Evolutionary conservation across 1,140 invertebrate genomes (phyloP).

Genomic region (Ceratoteleas bidentatus): DNA sequence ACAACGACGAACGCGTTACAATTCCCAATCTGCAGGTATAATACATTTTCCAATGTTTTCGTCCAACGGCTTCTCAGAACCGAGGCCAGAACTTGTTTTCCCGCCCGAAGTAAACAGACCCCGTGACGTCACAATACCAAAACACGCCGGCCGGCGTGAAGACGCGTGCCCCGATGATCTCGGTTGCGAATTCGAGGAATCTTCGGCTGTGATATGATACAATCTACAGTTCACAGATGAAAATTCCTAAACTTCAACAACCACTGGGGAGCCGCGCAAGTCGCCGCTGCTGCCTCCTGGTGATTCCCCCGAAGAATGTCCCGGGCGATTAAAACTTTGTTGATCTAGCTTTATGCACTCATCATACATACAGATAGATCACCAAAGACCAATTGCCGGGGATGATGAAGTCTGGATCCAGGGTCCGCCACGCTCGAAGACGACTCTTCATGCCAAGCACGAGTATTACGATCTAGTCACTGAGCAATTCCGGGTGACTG

Average conservation of each 20-base stretch:
- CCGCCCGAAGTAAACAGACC: not conserved
- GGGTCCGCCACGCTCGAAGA: not conserved
- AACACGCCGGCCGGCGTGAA: not conserved
- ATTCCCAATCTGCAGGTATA: not conserved
- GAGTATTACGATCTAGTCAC: constrained; percentile 83
- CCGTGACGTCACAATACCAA: constrained; percentile 4
- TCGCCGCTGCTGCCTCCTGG: not conserved
- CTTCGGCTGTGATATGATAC: constrained; percentile 83
- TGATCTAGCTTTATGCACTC: constrained; percentile 85
- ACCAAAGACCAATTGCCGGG: constrained; percentile 83
- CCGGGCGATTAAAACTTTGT: constrained; percentile 80
- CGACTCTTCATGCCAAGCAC: constrained; percentile 61
- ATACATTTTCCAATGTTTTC: not conserved
- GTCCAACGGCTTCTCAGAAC: not conserved
- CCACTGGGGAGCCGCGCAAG: not conserved
- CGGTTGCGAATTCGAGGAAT: constrained; percentile 77
- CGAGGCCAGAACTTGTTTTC: not conserved
- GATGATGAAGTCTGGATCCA: constrained; percentile 8
- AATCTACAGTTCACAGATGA: constrained; percentile 79
- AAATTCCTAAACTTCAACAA: constrained; percentile 75
- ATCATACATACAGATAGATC: constrained; percentile 83
- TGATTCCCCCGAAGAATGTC: constrained; percentile 59
- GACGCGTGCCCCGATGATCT: constrained; percentile 38
- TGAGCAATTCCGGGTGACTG: constrained; percentile 71
- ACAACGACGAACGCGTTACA: not conserved